These are phyloP conservation scores for Nannoperca australis DNA, from an alignment of 2,797 vertebrate species.

Conservation along the genomic window DNA sequence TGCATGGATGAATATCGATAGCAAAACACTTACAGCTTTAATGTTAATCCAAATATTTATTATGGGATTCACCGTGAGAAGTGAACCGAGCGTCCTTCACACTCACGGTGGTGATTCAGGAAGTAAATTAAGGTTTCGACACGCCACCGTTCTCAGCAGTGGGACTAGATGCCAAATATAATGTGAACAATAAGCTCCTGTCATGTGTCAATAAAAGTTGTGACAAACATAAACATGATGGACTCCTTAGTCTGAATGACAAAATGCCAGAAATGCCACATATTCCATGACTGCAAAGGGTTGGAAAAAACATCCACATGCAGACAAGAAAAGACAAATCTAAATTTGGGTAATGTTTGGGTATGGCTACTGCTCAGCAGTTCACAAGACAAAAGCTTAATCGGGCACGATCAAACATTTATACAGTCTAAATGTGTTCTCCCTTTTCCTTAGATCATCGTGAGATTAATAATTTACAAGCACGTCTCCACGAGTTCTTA, in stretches of 20 bases:
- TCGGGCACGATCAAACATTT: constrained; percentile 12
- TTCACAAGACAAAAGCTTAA: constrained; percentile 26
- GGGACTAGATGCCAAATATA: not conserved
- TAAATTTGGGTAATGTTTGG: not conserved
- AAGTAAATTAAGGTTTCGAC: not conserved
- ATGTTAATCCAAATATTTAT: not conserved
- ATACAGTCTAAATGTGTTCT: constrained; percentile 15
- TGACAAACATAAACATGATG: too few species aligned
- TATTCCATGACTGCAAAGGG: not conserved
- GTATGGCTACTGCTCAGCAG: not conserved
- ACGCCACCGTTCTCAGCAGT: too few species aligned
- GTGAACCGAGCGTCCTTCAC: not conserved
- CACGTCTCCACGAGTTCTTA: not conserved
- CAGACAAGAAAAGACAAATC: not conserved
- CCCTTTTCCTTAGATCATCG: not conserved
- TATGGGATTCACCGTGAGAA: not conserved
- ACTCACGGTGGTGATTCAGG: not conserved
- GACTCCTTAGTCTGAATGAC: not conserved
- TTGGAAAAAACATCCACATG: not conserved
- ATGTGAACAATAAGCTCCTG: not conserved
- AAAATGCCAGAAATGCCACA: not conserved
- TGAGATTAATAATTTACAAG: constrained; percentile 9
- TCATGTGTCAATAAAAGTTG: not conserved
- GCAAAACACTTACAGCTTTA: not conserved
- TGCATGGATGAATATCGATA: not conserved